phyloP scores from a whole-genome alignment of 2,113 vertebrate genomes.

The Zingel zingel region DNA sequence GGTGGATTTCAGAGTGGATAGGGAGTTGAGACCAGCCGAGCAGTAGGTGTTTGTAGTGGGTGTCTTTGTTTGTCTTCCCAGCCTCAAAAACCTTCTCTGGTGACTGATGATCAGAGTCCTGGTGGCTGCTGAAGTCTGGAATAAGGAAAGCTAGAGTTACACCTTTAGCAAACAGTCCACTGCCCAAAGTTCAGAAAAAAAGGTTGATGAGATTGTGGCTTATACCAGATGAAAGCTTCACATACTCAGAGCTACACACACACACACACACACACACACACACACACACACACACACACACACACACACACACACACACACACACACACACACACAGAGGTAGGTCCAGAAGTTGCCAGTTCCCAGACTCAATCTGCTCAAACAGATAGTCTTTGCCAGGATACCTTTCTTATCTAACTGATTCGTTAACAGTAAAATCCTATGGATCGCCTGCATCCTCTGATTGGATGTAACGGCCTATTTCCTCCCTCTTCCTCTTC shows the following conservation, averaged over 20 bases:
- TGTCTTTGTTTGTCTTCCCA: constrained; percentile 81
- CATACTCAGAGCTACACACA: background rate
- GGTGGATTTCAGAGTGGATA: constrained; percentile 56
- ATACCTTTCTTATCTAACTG: constrained; percentile 33
- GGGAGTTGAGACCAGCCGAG: constrained; percentile 34
- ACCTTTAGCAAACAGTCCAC: constrained; percentile 80
- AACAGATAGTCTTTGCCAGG: constrained; percentile 24
- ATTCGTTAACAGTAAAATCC: constrained; percentile 35
- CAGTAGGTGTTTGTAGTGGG: constrained; percentile 69
- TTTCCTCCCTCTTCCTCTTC: constrained; percentile 21
- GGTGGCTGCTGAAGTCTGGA: constrained; percentile 57
- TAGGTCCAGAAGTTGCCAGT: background rate
- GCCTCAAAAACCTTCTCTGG: constrained; percentile 52
- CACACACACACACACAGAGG: background rate
- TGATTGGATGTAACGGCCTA: constrained; percentile 47
- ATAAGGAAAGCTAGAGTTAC: constrained; percentile 74
- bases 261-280: background rate
- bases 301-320: constrained; percentile 4
- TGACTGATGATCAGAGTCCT: constrained; percentile 79
- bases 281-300: background rate
- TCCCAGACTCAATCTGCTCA: constrained; percentile 6
- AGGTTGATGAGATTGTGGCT: constrained; percentile 32
- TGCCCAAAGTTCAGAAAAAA: constrained; percentile 40
- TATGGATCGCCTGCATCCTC: constrained; percentile 12
- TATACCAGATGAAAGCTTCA: constrained; percentile 28